Base-by-base conservation (phyloP, 2,797 vertebrate genomes). In the Ctenochaetus hawaiiensis region DNA sequence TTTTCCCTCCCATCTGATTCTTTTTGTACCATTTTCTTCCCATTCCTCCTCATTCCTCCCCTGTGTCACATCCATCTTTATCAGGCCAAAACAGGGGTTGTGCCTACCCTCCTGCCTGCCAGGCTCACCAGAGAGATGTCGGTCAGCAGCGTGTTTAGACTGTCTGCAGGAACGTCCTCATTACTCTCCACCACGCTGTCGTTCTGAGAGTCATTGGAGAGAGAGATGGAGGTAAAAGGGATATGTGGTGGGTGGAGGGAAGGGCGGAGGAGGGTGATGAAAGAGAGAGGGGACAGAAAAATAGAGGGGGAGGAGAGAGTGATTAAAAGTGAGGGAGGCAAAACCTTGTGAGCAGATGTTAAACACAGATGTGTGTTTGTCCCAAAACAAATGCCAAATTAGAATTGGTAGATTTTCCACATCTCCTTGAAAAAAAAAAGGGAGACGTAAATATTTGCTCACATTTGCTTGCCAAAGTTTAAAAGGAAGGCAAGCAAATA, bases 81-180 rank as follows among this genome's bases (percentile, higher is more conserved):
- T 85, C 72, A 72, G 75, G 60, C 52, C 65, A 44, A 26, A 51
- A 64, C 67, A 51, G 41, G 58, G 59, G 26, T 57, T 16, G 30
- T 37, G 51, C 30, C 30, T 34, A 34, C 30, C 30, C 30, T 34
- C 49, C 56, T 61, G 77, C 44, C 56, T 58, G 41, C 68, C 7
- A 14, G 41, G 67, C 93, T 94, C 91, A 94, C 93, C 93, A 94
- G 93, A 77, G 97, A 97, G 89, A 99, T 91, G 57, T 99, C 98
- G 0, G 96, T 96, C 78, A 99, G 96, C 80, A 98, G 94, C 47
- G 95, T 88, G 75, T 95, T 96, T 90, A 93, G 78, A 63, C 87
- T 93, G 82, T 95, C 95, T 20, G 95, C 94, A 69, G 94, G 87
- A 13, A 94, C 83, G 23, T 94, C 94, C 12, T 94, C 94, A 2